These are phyloP conservation scores for Clarias pachynema DNA, from an alignment of 2,797 vertebrate species.

Conservation along the genomic window DNA sequence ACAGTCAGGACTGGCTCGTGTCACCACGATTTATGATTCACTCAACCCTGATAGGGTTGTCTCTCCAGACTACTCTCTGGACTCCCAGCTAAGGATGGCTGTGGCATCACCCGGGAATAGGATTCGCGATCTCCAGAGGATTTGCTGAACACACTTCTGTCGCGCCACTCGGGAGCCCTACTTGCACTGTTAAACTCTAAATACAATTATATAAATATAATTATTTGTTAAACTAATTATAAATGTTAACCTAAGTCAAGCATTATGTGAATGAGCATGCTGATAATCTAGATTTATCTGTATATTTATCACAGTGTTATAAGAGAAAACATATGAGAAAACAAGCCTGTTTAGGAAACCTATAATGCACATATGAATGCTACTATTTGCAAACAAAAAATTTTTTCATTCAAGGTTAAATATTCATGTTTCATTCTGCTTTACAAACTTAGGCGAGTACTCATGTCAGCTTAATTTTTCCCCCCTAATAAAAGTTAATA, in stretches of 20 bases:
- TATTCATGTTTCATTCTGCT: conserved; percentile 56
- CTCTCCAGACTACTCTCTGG: too few species aligned
- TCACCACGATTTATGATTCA: too few species aligned
- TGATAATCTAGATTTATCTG: not conserved
- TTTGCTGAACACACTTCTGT: too few species aligned
- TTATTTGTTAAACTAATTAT: not conserved
- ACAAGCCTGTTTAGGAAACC: not conserved
- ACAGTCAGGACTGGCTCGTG: too few species aligned
- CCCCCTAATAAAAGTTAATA: not conserved
- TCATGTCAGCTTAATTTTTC: conserved; percentile 37
- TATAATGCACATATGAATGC: not conserved
- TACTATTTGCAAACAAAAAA: not conserved
- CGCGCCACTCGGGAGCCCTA: too few species aligned
- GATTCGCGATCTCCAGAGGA: too few species aligned
- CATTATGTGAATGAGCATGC: not conserved
- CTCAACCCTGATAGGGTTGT: too few species aligned
- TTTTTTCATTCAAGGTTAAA: conserved; percentile 53
- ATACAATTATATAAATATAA: too few species aligned
- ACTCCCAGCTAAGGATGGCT: too few species aligned
- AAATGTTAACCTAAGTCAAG: conserved; percentile 1
- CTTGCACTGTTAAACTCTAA: too few species aligned
- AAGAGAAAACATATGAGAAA: not conserved
- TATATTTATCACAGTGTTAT: not conserved
- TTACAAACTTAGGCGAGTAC: conserved; percentile 43
- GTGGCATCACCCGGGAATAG: too few species aligned